These are phyloP conservation scores for Drosophila nigricruria DNA, from an alignment of 2,888 invertebrate species.

Conservation along the genomic window DNA sequence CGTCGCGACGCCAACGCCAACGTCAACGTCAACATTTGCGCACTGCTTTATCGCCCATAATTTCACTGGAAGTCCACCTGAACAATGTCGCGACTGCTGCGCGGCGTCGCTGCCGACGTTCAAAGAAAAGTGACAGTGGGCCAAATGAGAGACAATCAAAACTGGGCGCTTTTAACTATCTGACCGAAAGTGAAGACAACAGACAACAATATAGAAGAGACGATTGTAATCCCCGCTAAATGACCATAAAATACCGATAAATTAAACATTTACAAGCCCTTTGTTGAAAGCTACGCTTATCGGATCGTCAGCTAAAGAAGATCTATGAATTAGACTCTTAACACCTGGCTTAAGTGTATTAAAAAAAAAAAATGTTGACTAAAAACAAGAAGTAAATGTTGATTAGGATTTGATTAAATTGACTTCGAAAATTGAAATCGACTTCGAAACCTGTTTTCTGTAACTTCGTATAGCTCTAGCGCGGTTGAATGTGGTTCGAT, in stretches of 20 bases:
- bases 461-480: not conserved
- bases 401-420: not conserved
- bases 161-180: slow-evolving; percentile 28
- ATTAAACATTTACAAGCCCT: slow-evolving; percentile 1
- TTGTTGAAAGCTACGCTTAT: not conserved
- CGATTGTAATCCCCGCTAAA: slow-evolving; percentile 19
- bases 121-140: slow-evolving; percentile 74
- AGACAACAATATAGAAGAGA: slow-evolving; percentile 20
- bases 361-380: not conserved
- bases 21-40: slow-evolving; percentile 17
- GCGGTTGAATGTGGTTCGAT: not conserved
- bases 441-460: not conserved
- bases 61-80: slow-evolving; percentile 74
- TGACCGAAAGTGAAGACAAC: slow-evolving; percentile 41
- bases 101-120: slow-evolving; percentile 14
- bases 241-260: slow-evolving; percentile 2
- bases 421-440: not conserved
- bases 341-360: not conserved
- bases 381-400: not conserved
- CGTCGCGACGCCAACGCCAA: slow-evolving; percentile 19
- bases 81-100: slow-evolving; percentile 46
- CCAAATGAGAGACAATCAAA: slow-evolving; percentile 57
- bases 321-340: not conserved
- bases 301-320: not conserved
- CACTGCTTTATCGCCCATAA: slow-evolving; percentile 46